A percentile compares a stretch with the other conserved stretches of the same genome.
Conservation (phyloP, 2,888 invertebrate genomes). For the Hanleya hanleyi region DNA sequence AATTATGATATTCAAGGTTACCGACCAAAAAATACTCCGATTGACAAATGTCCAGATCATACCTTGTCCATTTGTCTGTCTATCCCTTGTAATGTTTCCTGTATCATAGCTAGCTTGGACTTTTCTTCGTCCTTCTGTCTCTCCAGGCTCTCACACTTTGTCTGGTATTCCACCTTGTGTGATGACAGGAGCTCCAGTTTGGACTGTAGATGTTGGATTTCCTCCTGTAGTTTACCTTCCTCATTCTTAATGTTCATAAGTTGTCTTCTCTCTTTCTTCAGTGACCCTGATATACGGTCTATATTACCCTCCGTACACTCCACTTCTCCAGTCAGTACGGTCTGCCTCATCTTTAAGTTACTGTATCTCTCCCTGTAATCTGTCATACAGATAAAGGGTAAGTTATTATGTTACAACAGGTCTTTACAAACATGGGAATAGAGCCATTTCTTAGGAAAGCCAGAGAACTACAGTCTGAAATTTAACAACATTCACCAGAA, state of each 20-base stretch:
- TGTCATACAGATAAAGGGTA: no score
- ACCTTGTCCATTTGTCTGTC: constrained; percentile 42
- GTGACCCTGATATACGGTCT: constrained; percentile 24
- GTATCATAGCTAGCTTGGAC: constrained; percentile 33
- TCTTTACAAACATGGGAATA: no score
- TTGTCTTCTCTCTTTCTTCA: constrained; percentile 34
- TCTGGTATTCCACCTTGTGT: constrained; percentile 41
- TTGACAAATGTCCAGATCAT: no score
- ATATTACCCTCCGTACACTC: constrained; percentile 24
- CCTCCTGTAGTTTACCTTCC: constrained; percentile 27
- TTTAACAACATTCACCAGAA: no score
- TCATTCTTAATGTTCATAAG: constrained; percentile 35
- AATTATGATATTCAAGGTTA: no score
- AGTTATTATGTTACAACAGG: no score
- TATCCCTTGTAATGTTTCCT: constrained; percentile 38
- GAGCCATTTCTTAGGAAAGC: no score
- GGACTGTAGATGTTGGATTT: constrained; percentile 32
- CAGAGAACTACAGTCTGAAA: no score
- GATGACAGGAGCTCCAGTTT: constrained; percentile 28
- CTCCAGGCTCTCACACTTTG: constrained; percentile 30
- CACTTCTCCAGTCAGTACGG: constrained; percentile 36
- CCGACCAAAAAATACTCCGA: no score
- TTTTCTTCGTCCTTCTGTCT: constrained; percentile 30
- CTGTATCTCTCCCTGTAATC: constrained; percentile 36
- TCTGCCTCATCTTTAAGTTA: constrained; percentile 36